These are phyloP conservation scores for Epizoanthus scotinus DNA, from an alignment of 92 coral and sea anemone species.

Conservation along the genomic window DNA sequence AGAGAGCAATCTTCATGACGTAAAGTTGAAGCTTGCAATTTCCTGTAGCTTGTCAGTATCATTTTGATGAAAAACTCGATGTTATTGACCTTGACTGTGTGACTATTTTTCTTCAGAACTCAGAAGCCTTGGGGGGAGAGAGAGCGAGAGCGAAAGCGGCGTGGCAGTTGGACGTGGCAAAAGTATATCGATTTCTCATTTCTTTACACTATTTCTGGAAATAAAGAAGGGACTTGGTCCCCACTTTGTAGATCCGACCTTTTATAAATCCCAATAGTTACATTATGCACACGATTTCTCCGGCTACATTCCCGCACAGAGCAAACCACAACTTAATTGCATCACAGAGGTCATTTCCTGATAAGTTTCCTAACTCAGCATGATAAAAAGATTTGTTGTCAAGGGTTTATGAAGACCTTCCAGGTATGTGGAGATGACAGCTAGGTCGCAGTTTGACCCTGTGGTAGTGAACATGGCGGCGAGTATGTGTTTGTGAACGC, in stretches of 20 bases:
- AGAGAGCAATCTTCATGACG: no score
- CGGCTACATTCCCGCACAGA: not conserved
- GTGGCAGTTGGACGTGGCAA: no score
- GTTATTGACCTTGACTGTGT: not conserved
- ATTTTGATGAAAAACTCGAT: slow-evolving; percentile 16
- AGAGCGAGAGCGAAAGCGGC: no score
- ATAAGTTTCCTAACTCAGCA: slow-evolving; percentile 15
- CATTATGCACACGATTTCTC: no score
- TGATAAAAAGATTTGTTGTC: slow-evolving; percentile 10
- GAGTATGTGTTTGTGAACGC: not conserved
- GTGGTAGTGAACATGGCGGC: slow-evolving; percentile 4
- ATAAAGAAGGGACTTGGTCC: no score
- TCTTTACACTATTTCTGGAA: no score
- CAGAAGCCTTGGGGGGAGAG: not conserved
- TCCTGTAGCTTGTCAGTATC: not conserved
- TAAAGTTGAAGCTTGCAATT: no score
- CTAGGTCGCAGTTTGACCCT: not conserved
- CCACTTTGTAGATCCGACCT: no score
- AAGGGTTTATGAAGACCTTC: not conserved
- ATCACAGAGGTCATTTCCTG: slow-evolving; percentile 22
- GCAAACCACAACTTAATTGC: slow-evolving; percentile 25
- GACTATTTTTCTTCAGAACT: not conserved
- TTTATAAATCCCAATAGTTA: no score
- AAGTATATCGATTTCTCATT: no score
- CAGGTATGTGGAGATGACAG: not conserved